Base-by-base conservation (phyloP, 2,888 invertebrate genomes). In the Drosophila mettleri region DNA sequence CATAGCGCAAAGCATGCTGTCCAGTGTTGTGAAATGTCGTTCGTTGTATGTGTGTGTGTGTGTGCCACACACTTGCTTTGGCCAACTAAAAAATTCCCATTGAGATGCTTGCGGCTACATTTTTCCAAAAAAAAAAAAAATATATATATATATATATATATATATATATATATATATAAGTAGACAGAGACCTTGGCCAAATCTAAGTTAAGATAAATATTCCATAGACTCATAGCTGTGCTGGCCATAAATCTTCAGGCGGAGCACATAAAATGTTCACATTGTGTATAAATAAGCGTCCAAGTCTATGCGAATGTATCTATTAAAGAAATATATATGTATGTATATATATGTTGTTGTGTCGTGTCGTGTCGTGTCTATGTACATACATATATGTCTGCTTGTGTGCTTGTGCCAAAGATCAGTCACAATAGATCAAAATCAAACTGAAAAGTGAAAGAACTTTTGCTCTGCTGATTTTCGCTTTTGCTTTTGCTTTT, bases 391-490 rank as follows among this genome's bases (percentile, higher is more conserved):
- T 53, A n/a, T 46, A 2, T 51, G 27, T 51, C 10, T 36, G n/a
- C 38, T 12, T 34, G 8, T 52, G 39, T 65, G 48, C 46, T 39
- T 58, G 43, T 62, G 48, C 70, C 67, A 68, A 12, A 71, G 84
- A 78, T 75, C 87, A 78, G 65, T 76, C 73, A 81, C 79, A 83
- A 87, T 76, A 80, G 81, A 86, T 81, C 80, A 83, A 71, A 62
- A 61, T 58, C 69, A 39, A 33, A 43, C 34, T 29, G 67, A 73
- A 78, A 80, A 69, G 81, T 81, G 75, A 78, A 86, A 76, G 82
- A 81, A 82, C 79, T 85, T 72, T 70, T 62, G 63, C 48, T 53
- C 66, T 59, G 65, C 58, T 52, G 52, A 63, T 52, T 48, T 51
- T 62, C 27, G n/a, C 31, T 53, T 64, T 53, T 49, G 29, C 64